Percentiles rank a stretch among this genome's conserved stretches.
These are phyloP conservation scores for Poecile atricapillus DNA, from an alignment of 2,113 vertebrate genomes.

Conservation along the genomic window DNA sequence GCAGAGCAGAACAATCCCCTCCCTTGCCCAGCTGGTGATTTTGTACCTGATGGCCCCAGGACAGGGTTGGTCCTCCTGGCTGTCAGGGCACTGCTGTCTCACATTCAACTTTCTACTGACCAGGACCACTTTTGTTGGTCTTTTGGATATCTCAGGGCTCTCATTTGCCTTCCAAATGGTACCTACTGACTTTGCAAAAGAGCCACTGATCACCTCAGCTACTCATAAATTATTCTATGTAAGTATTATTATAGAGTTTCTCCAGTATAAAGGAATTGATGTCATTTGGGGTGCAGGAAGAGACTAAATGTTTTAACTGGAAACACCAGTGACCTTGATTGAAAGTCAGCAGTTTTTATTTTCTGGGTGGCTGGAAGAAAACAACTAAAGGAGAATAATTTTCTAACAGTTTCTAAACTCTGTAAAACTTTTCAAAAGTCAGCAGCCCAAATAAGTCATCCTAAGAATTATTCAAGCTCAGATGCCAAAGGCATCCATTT, in stretches of 20 bases:
- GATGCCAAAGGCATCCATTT: not conserved
- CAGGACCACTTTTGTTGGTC: not conserved
- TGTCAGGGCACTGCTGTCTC: not conserved
- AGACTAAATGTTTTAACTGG: not conserved
- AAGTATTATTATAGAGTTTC: not conserved
- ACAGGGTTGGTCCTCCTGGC: not conserved
- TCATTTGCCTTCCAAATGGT: not conserved
- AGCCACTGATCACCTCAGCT: not conserved
- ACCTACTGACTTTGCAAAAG: not conserved
- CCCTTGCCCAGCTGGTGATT: not conserved
- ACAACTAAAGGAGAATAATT: not conserved
- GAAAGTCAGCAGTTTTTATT: not conserved
- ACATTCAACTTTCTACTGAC: fast-evolving
- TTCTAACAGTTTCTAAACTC: not conserved
- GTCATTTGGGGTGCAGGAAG: not conserved
- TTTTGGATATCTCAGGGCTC: not conserved
- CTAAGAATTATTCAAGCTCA: not conserved
- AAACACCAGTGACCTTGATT: not conserved
- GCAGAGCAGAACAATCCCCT: not conserved
- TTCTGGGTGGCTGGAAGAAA: not conserved
- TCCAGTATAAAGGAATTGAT: not conserved
- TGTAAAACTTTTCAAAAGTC: not conserved
- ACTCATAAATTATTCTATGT: not conserved
- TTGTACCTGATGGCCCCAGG: not conserved
- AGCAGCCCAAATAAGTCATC: not conserved